Base-by-base conservation (phyloP, 2,888 invertebrate species). In the Keiferia lycopersicella region DNA sequence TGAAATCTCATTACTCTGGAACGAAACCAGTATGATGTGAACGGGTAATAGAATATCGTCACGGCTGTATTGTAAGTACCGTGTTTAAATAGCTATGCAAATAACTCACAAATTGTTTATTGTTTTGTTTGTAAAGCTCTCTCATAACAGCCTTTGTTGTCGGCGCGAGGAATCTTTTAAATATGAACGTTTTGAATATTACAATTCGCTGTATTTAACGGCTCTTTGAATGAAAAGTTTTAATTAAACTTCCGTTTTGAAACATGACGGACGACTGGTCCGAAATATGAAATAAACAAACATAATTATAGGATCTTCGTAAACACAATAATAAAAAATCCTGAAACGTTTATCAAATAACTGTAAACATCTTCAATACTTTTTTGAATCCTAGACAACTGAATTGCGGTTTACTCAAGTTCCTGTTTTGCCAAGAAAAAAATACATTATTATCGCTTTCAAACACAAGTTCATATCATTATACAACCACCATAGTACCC, bases 1-100 rank as follows among this genome's bases (percentile, higher is more conserved):
- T 83, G 76, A 80, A 84, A 84, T 84, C 77, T 76, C 79, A 81
- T 83, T 82, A 82, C 76, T n/a, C 72, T 76, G 80, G 75, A 80
- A 82, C 81, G 72, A 74, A 82, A 79, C 80, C 73, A 73, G 80
- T 81, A 82, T 79, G 79, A 82, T 81, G 80, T 78, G 81, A 82
- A 80, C 77, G 72, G 65, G 72, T 84, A 81, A 83, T 80, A 76
- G 73, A 82, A 82, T 78, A 77, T 76, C 77, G 72, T 77, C 82
- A 82, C 78, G 78, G 80, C 73, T 73, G 64, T 34, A 34, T 34
- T 34, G 34, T 34, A 34, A 34, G 34, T 64, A 63, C 64, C 67
- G 66, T 58, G 22, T 16, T 64, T 64, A 69, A 76, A 71, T 76
- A 22, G 39, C 60, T 60, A 79, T 79, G 79, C 76, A 77, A 78